Percentiles rank a stretch among this genome's conserved stretches.
Evolutionary conservation across 2,797 vertebrate genomes (phyloP).

Genomic region (Strix occidentalis): DNA sequence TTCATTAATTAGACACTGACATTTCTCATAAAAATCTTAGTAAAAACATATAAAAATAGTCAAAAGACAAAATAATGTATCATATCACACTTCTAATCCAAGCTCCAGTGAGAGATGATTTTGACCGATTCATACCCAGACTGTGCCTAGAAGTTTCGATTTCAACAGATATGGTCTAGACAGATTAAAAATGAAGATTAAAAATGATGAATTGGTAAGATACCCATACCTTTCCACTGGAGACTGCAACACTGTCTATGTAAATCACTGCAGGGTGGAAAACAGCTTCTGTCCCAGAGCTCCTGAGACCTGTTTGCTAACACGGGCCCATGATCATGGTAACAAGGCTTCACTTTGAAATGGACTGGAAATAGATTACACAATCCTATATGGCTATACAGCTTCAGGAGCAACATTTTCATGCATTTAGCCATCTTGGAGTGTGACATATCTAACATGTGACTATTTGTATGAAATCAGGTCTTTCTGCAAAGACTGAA

Average conservation of each 20-base stretch:
- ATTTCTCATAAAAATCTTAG: neutral
- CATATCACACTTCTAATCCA: neutral
- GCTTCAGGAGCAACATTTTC: neutral
- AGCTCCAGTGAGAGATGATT: fast-evolving
- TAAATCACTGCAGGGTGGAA: neutral
- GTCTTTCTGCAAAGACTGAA: neutral
- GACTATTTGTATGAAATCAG: neutral
- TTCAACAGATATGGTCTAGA: neutral
- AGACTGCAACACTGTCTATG: neutral
- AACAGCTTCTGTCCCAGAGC: neutral
- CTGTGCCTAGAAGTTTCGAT: neutral
- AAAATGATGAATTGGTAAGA: neutral
- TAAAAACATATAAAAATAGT: neutral
- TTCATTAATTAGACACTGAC: neutral
- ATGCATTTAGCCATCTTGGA: neutral
- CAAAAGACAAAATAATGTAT: neutral
- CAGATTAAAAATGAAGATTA: neutral
- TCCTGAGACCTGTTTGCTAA: neutral
- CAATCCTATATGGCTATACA: neutral
- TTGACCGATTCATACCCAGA: neutral
- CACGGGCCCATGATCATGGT: neutral
- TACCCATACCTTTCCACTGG: neutral
- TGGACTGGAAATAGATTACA: neutral
- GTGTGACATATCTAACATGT: neutral
- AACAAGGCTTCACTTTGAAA: neutral